Evolutionary conservation across 2,888 invertebrate species (phyloP), one percentile per base, ranked within the genome.

Genomic region (Stenodera caucasica): DNA sequence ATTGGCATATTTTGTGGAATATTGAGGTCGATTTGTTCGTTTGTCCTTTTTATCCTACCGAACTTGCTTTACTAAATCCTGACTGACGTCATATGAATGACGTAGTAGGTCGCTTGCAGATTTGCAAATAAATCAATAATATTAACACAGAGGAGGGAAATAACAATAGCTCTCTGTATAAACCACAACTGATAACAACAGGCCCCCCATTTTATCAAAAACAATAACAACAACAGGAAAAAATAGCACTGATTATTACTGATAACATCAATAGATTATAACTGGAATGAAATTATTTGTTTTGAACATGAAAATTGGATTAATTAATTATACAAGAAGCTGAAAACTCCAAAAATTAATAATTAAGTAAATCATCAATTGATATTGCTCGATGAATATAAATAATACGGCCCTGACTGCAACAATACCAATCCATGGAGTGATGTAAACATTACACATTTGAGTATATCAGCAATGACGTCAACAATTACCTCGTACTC

Each of bases 401-500:
- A 66, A n/a, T n/a, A n/a, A 67, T 67, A 63, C 63, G 64, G 60
- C 64, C 67, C 67, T 67, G 64, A 66, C 62, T 62, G 64, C 60
- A 64, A 66, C 66, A 64, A 61, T 63, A 66, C 55, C 64, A 62
- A 64, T 58, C 64, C 66, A 60, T 61, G 59, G 62, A 64, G 64
- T 58, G 63, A 63, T 64, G 64, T 58, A 62, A 62, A 59, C 59
- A 63, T 59, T 33, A 68, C 66, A 67, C 61, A 69, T 66, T 68
- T 67, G 67, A 70, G 68, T 70, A 68, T 71, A 71, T 69, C 66
- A 70, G 64, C 59, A 62, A 62, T 72, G 71, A 72, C 71, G 71
- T 72, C 71, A 72, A 68, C 64, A 68, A 68, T 72, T 67, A 71
- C 72, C 71, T 72, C 70, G 70, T 60, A 61, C 68, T 62, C 67